Conservation (phyloP, 2,113 vertebrate species). For the Catharus bicknelli region DNA sequence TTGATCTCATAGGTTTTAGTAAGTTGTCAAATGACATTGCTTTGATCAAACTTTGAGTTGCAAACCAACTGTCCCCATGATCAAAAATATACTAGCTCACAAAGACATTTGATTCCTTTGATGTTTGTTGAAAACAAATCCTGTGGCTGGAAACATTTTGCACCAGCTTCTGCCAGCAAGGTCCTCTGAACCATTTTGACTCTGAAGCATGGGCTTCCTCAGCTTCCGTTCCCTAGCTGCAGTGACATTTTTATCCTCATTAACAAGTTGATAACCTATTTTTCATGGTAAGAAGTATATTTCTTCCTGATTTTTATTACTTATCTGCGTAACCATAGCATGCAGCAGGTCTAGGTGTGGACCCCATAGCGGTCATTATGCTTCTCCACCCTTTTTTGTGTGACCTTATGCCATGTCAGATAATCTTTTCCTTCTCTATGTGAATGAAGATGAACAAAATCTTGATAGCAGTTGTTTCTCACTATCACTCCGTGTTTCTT, state of each 20-base stretch:
- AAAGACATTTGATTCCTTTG: neutral
- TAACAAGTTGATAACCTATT: neutral
- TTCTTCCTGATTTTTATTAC: neutral
- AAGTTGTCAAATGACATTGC: neutral
- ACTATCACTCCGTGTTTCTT: neutral
- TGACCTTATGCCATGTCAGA: neutral
- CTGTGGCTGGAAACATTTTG: neutral
- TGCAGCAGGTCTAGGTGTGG: accelerated
- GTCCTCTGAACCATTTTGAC: neutral
- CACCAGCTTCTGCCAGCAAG: neutral
- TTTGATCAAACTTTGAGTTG: conserved; percentile 2
- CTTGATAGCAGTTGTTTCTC: neutral
- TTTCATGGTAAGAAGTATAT: neutral
- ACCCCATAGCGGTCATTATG: accelerated
- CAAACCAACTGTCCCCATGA: neutral
- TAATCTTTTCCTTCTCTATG: neutral
- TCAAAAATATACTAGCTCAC: neutral
- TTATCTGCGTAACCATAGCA: neutral
- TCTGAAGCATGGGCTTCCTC: neutral
- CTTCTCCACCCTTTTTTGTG: neutral
- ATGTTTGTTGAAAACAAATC: neutral
- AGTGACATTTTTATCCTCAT: neutral
- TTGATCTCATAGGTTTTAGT: neutral
- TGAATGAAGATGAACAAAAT: neutral
- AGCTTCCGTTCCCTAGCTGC: neutral